phyloP scores from a whole-genome alignment of 2,113 vertebrate genomes.

The Uria lomvia region DNA sequence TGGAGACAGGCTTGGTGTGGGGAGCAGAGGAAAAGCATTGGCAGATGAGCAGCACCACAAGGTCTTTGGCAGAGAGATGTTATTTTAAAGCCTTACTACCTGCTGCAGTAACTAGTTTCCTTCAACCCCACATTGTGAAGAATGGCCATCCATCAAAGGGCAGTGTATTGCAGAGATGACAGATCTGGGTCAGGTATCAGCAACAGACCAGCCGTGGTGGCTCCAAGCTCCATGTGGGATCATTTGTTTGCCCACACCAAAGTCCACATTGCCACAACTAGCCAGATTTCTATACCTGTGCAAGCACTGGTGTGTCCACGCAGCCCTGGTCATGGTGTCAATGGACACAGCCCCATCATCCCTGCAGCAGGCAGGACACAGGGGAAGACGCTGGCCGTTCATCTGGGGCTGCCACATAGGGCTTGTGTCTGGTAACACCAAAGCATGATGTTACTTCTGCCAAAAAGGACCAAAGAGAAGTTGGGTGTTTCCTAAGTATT shows the following conservation, averaged over 20 bases:
- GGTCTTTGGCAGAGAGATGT: neutral
- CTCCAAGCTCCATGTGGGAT: neutral
- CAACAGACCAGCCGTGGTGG: neutral
- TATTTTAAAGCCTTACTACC: neutral
- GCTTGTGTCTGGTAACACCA: neutral
- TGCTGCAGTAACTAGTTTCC: neutral
- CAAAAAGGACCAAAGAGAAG: neutral
- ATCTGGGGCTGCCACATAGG: neutral
- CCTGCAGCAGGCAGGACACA: neutral
- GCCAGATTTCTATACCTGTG: neutral
- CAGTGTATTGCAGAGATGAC: neutral
- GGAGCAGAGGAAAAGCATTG: neutral
- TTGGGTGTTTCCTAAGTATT: neutral
- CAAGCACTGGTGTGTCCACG: neutral
- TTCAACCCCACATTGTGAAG: neutral
- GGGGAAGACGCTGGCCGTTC: neutral
- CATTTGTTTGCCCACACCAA: neutral
- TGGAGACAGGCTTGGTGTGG: neutral
- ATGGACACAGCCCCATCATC: rapidly evolving
- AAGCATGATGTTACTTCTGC: neutral
- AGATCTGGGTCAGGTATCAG: neutral
- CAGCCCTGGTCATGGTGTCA: neutral
- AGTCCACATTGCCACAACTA: neutral
- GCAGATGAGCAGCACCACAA: neutral
- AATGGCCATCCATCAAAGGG: neutral